Base-by-base conservation (phyloP, 2,888 invertebrate genomes). In the Quadroppia sp. region DNA sequence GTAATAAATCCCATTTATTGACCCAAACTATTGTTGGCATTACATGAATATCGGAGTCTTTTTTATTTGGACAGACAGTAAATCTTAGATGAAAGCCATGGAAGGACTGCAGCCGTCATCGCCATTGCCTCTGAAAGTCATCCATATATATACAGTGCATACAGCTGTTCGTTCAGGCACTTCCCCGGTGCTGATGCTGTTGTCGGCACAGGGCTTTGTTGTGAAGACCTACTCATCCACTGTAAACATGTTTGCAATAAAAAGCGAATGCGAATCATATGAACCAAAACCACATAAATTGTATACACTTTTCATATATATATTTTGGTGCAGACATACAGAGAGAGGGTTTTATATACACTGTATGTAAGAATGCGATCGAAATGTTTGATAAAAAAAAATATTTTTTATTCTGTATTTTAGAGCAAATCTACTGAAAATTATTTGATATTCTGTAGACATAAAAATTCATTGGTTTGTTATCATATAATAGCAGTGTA, bases 1-100 rank as follows among this genome's bases (percentile, higher is more conserved):
- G 25, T 45, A 69, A 69, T 69, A 69, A 69, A 69, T 69, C 45
- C 69, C 42, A 45, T 69, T 69, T 69, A 69, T 69, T 69, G 69
- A 69, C 69, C 69, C 28, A 69, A 53, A 69, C 69, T 42, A 69
- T 69, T 69, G 69, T 69, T 69, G 69, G 69, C 40, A 45, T 42
- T 69, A 23, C 69, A 42, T 45, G 45, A 42, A 69, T 69, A 69
- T 69, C 25, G 13, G 32, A n/a, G 11, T 23, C 17, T 69, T 69
- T 69, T 23, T 69, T 69, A 69, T 40, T 69, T 42, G 42, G 40
- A 69, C 28, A 11, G 15, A 25, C 45, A 9, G 45, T 69, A 69
- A 69, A 69, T 69, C 69, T 69, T 42, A 69, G 42, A 69, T 36
- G 25, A 23, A 53, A 53, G 4, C 36, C n/a, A 36, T 69, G 25